Conservation (phyloP, 2,797 vertebrate species). For the Gadopsis bispinosus region DNA sequence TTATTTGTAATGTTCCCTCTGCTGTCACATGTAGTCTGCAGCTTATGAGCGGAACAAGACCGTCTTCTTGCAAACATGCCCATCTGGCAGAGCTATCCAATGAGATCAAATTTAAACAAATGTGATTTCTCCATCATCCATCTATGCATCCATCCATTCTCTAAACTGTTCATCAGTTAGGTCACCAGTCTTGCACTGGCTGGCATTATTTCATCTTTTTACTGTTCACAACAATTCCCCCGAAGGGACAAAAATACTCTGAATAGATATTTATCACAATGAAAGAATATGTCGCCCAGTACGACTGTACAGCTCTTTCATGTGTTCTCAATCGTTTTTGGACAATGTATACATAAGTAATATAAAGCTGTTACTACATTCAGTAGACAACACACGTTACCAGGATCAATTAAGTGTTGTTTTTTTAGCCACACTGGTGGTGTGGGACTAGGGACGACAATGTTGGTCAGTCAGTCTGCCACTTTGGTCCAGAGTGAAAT, state of each 20-base stretch:
- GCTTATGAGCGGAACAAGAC: slow-evolving; percentile 11
- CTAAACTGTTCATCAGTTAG: not conserved
- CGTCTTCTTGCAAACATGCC: slow-evolving; percentile 5
- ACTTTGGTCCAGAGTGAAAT: not conserved
- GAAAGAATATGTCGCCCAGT: not conserved
- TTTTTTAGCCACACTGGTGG: not conserved
- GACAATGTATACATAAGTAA: not conserved
- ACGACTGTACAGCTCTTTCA: not conserved
- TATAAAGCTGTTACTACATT: not conserved
- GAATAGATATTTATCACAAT: slow-evolving; percentile 11
- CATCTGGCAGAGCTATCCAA: slow-evolving; percentile 12
- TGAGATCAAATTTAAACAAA: slow-evolving; percentile 31
- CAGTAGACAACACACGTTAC: not conserved
- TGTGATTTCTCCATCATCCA: not conserved
- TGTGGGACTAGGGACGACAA: not conserved
- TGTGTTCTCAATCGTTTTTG: not conserved
- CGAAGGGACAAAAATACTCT: not conserved
- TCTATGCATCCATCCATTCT: not conserved
- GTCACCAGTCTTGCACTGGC: not conserved
- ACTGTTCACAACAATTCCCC: slow-evolving; percentile 8
- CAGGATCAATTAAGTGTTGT: not conserved
- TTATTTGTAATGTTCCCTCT: slow-evolving; percentile 22
- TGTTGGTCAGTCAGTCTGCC: not conserved
- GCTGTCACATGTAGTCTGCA: slow-evolving; percentile 5
- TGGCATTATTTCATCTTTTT: slow-evolving; percentile 11